Evolutionary conservation across 2,888 invertebrate species (phyloP).

Genomic region (Ophioninae sp.): DNA sequence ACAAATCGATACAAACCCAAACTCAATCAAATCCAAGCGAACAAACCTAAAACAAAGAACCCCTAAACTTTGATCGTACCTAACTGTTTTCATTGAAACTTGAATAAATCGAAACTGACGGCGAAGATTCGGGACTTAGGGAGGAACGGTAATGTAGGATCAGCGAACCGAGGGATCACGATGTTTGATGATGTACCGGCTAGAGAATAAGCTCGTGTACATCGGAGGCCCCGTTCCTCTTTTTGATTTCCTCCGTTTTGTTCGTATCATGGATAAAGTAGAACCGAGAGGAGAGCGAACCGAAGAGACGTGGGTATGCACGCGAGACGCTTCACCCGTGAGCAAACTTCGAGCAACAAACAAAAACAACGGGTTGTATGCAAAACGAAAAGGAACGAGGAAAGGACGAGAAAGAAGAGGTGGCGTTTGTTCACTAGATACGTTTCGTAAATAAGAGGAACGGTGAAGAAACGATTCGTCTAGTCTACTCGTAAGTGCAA

Average conservation of each 20-base stretch:
- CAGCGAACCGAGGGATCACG: conserved; percentile 52
- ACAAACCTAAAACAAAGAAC: too few relatives aligned
- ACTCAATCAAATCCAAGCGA: too few relatives aligned
- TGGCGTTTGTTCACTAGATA: too few relatives aligned
- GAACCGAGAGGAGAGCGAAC: conserved; percentile 38
- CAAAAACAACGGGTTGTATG: conserved; percentile 10
- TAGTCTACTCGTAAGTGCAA: conserved; percentile 27
- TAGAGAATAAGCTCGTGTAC: conserved; percentile 38
- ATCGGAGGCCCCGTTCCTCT: conserved; percentile 46
- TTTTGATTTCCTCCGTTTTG: conserved; percentile 16
- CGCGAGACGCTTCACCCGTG: not conserved
- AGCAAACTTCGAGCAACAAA: conserved; percentile 25
- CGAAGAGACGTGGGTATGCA: conserved; percentile 31
- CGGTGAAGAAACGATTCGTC: conserved; percentile 37
- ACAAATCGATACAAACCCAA: too few relatives aligned
- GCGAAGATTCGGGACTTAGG: conserved; percentile 6
- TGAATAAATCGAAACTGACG: not conserved
- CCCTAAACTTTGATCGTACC: not conserved
- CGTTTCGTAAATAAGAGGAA: conserved; percentile 18
- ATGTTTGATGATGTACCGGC: conserved; percentile 33
- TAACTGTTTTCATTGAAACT: not conserved
- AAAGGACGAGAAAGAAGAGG: not conserved
- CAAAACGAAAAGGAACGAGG: conserved; percentile 16
- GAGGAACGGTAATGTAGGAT: conserved; percentile 21
- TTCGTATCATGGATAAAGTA: conserved; percentile 57